phyloP scores from a whole-genome alignment of 2,888 invertebrate genomes.

The Nematopogon swammerdamellus region DNA sequence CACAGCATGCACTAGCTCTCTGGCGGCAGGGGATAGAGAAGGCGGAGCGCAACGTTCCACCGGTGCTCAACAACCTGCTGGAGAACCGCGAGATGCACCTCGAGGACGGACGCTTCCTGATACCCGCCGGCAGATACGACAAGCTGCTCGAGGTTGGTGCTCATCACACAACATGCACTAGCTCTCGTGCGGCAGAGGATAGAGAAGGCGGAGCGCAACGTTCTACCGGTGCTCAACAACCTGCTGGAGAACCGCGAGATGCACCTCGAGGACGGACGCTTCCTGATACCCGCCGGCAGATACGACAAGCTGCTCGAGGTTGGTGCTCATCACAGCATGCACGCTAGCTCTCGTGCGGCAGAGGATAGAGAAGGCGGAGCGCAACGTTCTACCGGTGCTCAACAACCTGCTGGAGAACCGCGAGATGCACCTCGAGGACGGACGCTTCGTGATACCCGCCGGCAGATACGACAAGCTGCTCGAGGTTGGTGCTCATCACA shows the following conservation, averaged over 20 bases:
- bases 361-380: constrained; percentile 96
- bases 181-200: too few relatives aligned
- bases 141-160: constrained; percentile 83
- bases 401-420: constrained; percentile 96
- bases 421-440: constrained; percentile 98
- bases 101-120: constrained; percentile 92
- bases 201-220: constrained; percentile 96
- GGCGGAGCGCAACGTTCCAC: constrained; percentile 94
- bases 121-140: constrained; percentile 87
- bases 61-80: constrained; percentile 91
- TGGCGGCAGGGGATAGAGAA: constrained; percentile 98
- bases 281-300: constrained; percentile 83
- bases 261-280: constrained; percentile 96
- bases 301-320: constrained; percentile 89
- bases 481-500: too few relatives aligned
- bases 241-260: constrained; percentile 96
- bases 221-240: constrained; percentile 93
- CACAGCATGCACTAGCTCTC: too few relatives aligned
- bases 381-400: constrained; percentile 93
- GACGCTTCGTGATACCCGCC: constrained; percentile 87
- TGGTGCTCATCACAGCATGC: too few relatives aligned
- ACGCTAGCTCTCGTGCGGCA: too few relatives aligned
- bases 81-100: constrained; percentile 98
- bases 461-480: constrained; percentile 86
- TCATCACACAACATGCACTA: too few relatives aligned